Conservation (phyloP, 2,797 vertebrate genomes). For the Cryptoblepharus egeriae region DNA sequence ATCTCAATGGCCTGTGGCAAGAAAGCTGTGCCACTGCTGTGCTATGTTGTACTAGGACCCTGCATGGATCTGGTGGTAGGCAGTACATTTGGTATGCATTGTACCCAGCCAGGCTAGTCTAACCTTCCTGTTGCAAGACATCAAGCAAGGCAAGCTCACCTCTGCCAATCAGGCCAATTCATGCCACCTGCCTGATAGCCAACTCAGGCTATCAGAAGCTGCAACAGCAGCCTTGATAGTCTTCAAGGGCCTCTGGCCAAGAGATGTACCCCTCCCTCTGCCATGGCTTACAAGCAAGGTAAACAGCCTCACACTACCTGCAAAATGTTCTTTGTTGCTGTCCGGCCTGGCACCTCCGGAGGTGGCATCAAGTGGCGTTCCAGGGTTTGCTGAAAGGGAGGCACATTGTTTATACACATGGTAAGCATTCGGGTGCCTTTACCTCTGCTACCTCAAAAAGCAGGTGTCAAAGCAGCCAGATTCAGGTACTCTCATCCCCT, state of each 20-base stretch:
- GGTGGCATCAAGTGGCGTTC: conserved; percentile 84
- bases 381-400: conserved; percentile 79
- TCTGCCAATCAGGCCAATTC: not conserved
- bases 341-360: conserved; percentile 82
- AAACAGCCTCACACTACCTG: conserved; percentile 79
- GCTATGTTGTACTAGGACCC: not conserved
- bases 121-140: no score
- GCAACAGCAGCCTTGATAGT: no score
- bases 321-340: conserved; percentile 90
- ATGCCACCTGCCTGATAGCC: no score
- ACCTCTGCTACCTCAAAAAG: not conserved
- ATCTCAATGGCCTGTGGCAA: not conserved
- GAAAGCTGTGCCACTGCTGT: not conserved
- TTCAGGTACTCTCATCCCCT: no score
- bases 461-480: no score
- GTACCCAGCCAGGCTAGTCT: not conserved
- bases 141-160: no score
- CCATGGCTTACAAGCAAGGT: not conserved
- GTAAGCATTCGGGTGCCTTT: not conserved
- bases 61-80: not conserved
- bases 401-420: not conserved
- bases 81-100: not conserved
- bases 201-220: no score
- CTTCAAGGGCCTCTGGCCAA: not conserved
- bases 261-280: not conserved